phyloP scores from a whole-genome alignment of 2,888 invertebrate genomes.

The Phania funesta region DNA sequence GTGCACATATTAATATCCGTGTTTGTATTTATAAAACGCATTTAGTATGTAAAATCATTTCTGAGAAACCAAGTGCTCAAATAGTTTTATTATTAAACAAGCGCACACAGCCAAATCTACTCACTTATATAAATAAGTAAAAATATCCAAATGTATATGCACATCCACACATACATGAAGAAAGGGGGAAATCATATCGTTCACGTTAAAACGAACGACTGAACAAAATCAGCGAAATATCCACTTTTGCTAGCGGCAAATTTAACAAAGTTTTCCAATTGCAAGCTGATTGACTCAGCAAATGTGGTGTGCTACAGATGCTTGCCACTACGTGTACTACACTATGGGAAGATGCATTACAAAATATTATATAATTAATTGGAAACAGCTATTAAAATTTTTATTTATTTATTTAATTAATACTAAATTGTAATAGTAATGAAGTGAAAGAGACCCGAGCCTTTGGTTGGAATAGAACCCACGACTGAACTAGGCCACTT shows the following conservation, averaged over 20 bases:
- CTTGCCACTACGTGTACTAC: neutral
- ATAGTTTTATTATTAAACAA: slow-evolving; percentile 27
- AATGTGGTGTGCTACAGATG: slow-evolving; percentile 48
- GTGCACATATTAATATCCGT: neutral
- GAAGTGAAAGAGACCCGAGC: too few relatives aligned
- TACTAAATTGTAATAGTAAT: too few relatives aligned
- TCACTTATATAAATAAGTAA: slow-evolving; percentile 1
- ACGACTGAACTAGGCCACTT: too few relatives aligned
- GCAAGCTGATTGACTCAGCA: slow-evolving; percentile 68
- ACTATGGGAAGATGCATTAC: neutral
- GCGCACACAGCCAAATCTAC: neutral
- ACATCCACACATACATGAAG: neutral
- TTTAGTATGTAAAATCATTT: slow-evolving; percentile 24
- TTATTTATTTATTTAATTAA: too few relatives aligned
- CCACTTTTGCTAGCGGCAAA: slow-evolving; percentile 67
- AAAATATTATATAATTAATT: too few relatives aligned
- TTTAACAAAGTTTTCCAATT: slow-evolving; percentile 67
- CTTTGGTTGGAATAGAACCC: too few relatives aligned
- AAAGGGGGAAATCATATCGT: neutral
- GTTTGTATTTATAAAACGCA: slow-evolving; percentile 10
- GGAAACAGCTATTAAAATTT: too few relatives aligned
- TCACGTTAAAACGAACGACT: slow-evolving; percentile 49
- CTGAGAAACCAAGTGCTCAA: slow-evolving; percentile 31
- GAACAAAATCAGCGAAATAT: slow-evolving; percentile 68
- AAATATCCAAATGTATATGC: neutral